These are phyloP conservation scores for Drepanosiphum platanoidis DNA, from an alignment of 2,888 invertebrate species.

Conservation along the genomic window DNA sequence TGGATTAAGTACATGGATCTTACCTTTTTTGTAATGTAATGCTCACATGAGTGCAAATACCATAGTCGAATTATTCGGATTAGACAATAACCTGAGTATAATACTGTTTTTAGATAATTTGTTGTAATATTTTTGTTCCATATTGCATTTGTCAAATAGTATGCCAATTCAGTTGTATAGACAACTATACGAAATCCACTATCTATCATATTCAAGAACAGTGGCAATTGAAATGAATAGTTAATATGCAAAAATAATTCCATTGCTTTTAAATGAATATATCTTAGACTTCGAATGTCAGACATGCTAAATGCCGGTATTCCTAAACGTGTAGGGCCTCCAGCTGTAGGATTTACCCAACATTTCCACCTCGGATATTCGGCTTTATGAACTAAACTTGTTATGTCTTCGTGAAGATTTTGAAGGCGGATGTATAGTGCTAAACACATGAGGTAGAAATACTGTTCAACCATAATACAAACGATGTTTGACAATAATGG, in stretches of 20 bases:
- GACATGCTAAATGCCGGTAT: slow-evolving; percentile 7
- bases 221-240: background rate
- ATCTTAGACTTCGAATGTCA: slow-evolving; percentile 10
- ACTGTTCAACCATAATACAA: slow-evolving; percentile 34
- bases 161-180: background rate
- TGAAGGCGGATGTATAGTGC: background rate
- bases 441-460: slow-evolving; percentile 21
- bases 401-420: background rate
- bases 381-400: background rate
- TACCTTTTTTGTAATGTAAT: slow-evolving; percentile 32
- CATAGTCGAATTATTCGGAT: slow-evolving; percentile 12
- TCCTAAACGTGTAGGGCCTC: background rate
- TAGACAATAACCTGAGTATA: slow-evolving; percentile 10
- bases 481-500: background rate
- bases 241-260: slow-evolving; percentile 18
- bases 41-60: slow-evolving; percentile 27
- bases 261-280: background rate
- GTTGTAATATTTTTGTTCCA: background rate
- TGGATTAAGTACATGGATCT: background rate
- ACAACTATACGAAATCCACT: slow-evolving; percentile 6
- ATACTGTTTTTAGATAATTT: background rate
- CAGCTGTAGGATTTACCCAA: background rate
- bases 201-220: slow-evolving; percentile 3
- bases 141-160: background rate
- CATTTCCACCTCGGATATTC: slow-evolving; percentile 23